Conservation (phyloP, 2,797 vertebrate genomes). For the Babyrousa celebensis region DNA sequence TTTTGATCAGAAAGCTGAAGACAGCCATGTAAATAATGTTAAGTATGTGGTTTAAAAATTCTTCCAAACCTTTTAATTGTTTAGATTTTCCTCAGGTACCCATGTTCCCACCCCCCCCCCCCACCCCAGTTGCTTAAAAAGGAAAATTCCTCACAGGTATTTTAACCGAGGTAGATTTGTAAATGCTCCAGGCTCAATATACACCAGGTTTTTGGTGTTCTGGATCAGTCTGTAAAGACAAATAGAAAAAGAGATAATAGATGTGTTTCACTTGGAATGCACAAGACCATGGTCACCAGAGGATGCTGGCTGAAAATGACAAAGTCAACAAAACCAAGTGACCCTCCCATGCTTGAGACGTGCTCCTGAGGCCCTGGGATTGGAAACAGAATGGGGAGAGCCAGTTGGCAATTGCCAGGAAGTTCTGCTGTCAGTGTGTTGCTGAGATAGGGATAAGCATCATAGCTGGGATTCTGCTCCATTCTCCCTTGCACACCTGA, state of each 20-base stretch:
- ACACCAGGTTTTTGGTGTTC: constrained; percentile 94
- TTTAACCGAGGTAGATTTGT: constrained; percentile 95
- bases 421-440: constrained; percentile 25
- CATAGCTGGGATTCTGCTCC: background rate
- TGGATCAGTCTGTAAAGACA: constrained; percentile 92
- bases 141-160: constrained; percentile 94
- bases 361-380: background rate
- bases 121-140: constrained; percentile 48
- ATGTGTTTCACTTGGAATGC: background rate
- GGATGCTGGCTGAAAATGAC: background rate
- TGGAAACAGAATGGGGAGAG: background rate
- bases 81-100: constrained; percentile 62
- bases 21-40: background rate
- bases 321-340: background rate
- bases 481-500: accelerated
- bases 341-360: background rate
- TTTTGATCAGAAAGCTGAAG: constrained; percentile 24
- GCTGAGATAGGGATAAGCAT: background rate
- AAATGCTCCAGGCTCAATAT: constrained; percentile 95
- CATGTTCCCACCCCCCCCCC: background rate
- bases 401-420: background rate
- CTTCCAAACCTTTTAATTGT: constrained; percentile 17
- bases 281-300: background rate
- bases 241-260: constrained; percentile 55
- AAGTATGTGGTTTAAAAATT: background rate